phyloP scores from a whole-genome alignment of 2,888 invertebrate species.

The Pterobdella sp. region DNA sequence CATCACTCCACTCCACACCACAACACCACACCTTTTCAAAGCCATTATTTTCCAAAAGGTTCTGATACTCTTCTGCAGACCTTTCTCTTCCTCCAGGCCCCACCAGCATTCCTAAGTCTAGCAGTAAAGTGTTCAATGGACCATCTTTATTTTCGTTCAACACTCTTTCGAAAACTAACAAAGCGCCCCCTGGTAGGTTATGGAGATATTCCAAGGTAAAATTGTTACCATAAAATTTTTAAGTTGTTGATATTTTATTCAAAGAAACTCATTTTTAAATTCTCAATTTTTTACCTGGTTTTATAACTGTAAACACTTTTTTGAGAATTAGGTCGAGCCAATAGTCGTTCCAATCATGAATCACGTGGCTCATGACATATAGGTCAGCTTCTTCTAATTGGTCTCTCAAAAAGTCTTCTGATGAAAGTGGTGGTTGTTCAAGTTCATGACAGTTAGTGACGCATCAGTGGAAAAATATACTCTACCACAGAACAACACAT shows the following conservation, averaged over 20 bases:
- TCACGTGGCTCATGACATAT: constrained; percentile 41
- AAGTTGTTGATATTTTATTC: no score
- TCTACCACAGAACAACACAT: not conserved
- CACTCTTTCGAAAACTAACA: constrained; percentile 41
- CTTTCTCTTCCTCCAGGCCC: constrained; percentile 41
- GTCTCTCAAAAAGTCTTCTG: constrained; percentile 43
- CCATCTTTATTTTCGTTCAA: constrained; percentile 40
- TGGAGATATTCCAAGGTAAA: no score
- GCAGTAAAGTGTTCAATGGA: constrained; percentile 39
- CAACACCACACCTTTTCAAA: constrained; percentile 32
- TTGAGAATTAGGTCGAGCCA: constrained; percentile 39
- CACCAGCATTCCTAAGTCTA: constrained; percentile 41
- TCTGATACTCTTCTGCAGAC: constrained; percentile 39
- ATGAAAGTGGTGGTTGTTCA: not conserved
- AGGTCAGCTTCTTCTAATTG: constrained; percentile 41
- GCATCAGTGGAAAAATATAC: not conserved
- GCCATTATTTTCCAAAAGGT: constrained; percentile 40
- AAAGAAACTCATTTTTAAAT: no score
- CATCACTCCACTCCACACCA: not conserved
- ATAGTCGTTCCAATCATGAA: constrained; percentile 41
- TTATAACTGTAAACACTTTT: constrained; percentile 40
- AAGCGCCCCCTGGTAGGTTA: constrained; percentile 39
- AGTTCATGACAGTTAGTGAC: not conserved
- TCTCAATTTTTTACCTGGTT: constrained; percentile 39
- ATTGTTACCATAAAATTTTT: no score